Base-by-base conservation (phyloP, 2,888 invertebrate genomes). In the Drosophila sordidula region DNA sequence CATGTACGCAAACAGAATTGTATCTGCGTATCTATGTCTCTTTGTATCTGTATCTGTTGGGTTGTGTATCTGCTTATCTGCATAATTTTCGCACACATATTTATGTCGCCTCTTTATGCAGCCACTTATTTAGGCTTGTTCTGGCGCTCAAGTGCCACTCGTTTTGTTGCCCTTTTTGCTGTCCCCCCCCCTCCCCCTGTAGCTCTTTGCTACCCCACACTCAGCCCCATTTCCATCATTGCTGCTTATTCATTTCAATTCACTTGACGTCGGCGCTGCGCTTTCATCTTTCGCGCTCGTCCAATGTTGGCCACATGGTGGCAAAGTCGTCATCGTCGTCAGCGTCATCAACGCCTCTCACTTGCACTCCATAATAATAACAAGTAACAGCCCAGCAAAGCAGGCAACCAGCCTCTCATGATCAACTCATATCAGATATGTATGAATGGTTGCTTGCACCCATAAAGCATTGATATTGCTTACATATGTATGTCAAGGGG, bases 111-210 rank as follows among this genome's bases (percentile, higher is more conserved):
- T 70, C 70, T 67, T 62, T 70, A 59, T 59, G 57, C 70, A 58
- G 63, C 66, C 83, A 87, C 87, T 87, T 87, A 87, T 79, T 87
- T 82, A 78, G 83, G 74, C 80, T 77, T 75, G 69, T 84, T 81
- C 56, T 56, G 62, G 14, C 61, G 42, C 73, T 84, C 81, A 78
- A 85, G 85, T 82, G 87, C 56, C 85, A 78, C 82, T 87, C 74
- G 75, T 82, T 87, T 78, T 86, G 76, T 67, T 68, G 65, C 80
- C 80, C 78, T 82, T 85, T 80, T 76, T 52, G 49, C 56, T 36
- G 72, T 29, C 57, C 34, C n/a, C 38, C 58, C 25, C 36, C 34
- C 57, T 39, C n/a, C 38, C 58, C 25, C 36, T 11, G 12, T 2
- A 14, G 14, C 6, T 0, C 6, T 11, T 32, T 41, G 8, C 16